A percentile compares a stretch with the other conserved stretches of the same genome.
These are phyloP conservation scores for Stichopus chloronotus DNA, from an alignment of 35 echinoderm and acorn worm species.

Conservation along the genomic window DNA sequence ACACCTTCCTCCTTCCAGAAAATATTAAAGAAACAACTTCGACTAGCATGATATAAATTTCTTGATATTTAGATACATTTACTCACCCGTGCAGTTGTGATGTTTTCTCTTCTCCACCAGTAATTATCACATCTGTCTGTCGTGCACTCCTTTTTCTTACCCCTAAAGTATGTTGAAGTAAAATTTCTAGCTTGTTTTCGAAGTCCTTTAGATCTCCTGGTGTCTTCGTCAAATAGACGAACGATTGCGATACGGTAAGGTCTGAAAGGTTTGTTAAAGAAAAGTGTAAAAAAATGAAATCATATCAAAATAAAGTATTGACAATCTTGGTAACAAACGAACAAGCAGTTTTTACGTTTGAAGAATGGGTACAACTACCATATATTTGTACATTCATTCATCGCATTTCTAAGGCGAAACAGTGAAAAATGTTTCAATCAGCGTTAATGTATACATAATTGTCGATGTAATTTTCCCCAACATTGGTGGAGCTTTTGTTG, in stretches of 20 bases:
- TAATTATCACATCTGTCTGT: not conserved
- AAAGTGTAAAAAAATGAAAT: not conserved
- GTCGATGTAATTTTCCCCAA: too few relatives aligned
- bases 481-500: too few relatives aligned
- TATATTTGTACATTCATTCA: too few relatives aligned
- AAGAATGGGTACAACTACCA: too few relatives aligned
- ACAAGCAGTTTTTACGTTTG: not conserved
- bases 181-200: conserved; percentile 4
- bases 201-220: conserved; percentile 12
- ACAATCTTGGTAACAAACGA: not conserved
- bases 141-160: not conserved
- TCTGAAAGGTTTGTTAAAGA: not conserved
- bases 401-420: too few relatives aligned
- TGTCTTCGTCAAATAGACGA: not conserved
- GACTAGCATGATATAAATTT: too few relatives aligned
- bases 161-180: not conserved
- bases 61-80: not conserved
- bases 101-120: conserved; percentile 22
- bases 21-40: too few relatives aligned
- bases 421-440: too few relatives aligned
- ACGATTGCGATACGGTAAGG: conserved; percentile 14
- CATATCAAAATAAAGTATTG: not conserved
- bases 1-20: too few relatives aligned
- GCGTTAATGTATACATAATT: too few relatives aligned
- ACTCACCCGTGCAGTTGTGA: not conserved